Percentiles rank a stretch among this genome's conserved stretches.
These are phyloP conservation scores for Coracopsis vasa DNA, from an alignment of 2,113 vertebrate species.

Conservation along the genomic window DNA sequence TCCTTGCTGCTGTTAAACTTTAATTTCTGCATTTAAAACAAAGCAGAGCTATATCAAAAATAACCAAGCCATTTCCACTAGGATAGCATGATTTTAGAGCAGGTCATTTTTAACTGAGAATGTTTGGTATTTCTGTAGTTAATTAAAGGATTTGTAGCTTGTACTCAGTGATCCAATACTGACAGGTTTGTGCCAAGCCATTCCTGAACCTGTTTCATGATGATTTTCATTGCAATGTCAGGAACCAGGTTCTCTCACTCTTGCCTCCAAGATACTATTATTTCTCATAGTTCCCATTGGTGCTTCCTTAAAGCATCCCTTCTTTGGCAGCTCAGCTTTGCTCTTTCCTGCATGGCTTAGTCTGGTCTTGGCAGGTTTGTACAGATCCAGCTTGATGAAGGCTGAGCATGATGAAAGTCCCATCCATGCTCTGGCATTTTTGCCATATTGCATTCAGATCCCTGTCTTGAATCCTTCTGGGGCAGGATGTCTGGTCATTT, in stretches of 20 bases:
- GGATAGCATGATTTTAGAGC: conserved; percentile 47
- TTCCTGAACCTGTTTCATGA: background rate
- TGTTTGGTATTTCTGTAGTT: background rate
- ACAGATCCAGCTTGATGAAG: background rate
- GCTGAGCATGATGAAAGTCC: background rate
- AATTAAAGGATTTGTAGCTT: background rate
- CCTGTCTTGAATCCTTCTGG: background rate
- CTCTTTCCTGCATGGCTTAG: background rate
- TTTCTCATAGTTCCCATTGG: background rate
- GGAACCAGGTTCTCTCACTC: background rate
- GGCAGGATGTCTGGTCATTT: background rate
- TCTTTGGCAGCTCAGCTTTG: background rate
- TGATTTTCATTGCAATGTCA: background rate
- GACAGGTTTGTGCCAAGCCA: background rate
- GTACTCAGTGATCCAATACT: background rate
- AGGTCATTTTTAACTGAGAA: conserved; percentile 12
- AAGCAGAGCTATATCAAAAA: conserved; percentile 59
- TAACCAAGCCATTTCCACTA: conserved; percentile 55
- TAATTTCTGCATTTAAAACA: conserved; percentile 70
- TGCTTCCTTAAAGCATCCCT: background rate
- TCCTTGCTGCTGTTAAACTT: conserved; percentile 46
- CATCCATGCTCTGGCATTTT: accelerated
- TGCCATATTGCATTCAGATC: background rate
- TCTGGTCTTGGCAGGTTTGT: background rate
- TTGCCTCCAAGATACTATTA: background rate